Evolutionary conservation across 2,888 invertebrate genomes (phyloP).

Genomic region (Philaethria dido): DNA sequence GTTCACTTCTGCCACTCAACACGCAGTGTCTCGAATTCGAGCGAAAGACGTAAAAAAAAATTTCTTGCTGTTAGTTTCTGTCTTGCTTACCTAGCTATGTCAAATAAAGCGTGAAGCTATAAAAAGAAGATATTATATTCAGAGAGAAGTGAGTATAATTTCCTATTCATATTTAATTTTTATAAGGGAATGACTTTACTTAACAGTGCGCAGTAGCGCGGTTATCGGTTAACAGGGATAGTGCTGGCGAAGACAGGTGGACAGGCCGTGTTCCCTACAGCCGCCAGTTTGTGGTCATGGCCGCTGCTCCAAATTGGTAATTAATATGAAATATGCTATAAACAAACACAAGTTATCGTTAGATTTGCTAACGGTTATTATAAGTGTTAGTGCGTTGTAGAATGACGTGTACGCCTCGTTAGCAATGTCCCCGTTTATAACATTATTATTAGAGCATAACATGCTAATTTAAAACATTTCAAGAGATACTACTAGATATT

Average conservation of each 20-base stretch:
- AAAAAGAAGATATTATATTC: too few relatives aligned
- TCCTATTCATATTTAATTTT: background rate
- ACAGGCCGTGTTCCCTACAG: constrained; percentile 47
- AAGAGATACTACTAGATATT: background rate
- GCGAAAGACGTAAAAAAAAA: too few relatives aligned
- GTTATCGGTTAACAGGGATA: constrained; percentile 63
- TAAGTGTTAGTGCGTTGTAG: background rate
- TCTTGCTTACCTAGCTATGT: too few relatives aligned
- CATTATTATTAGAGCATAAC: constrained; percentile 16
- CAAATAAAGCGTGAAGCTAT: too few relatives aligned
- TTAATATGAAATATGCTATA: constrained; percentile 43
- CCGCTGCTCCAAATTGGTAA: constrained; percentile 40
- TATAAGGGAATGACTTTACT: background rate
- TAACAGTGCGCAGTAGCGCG: constrained; percentile 36
- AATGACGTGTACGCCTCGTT: constrained; percentile 3
- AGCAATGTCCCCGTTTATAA: background rate
- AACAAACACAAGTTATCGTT: constrained; percentile 30
- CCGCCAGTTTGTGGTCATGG: constrained; percentile 43
- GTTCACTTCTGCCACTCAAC: too few relatives aligned
- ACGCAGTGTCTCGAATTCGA: too few relatives aligned
- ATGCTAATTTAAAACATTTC: background rate
- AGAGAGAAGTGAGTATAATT: too few relatives aligned
- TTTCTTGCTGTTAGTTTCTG: too few relatives aligned
- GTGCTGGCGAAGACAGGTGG: constrained; percentile 63
- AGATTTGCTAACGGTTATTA: constrained; percentile 23